Base-by-base conservation (phyloP, 2,888 invertebrate genomes). In the Cryptocephalus primarius region DNA sequence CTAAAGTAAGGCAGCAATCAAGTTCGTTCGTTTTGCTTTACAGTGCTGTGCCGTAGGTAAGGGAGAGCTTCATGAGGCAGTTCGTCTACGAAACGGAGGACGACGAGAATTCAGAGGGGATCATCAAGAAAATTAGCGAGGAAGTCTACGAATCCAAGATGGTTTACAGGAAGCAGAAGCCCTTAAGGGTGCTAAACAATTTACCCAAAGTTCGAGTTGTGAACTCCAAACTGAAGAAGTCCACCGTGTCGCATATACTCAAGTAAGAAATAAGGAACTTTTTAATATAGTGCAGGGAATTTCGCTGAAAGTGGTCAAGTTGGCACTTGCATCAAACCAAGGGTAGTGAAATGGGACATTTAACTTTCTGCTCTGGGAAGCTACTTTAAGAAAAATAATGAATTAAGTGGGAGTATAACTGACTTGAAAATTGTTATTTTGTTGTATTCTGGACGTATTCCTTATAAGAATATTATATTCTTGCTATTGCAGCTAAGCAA, bases 21-120 rank as follows among this genome's bases (percentile, higher is more conserved):
- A 22, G 22, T 22, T 22, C 3, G 2, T 22, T 22, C 22, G 22
- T 22, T 6, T 22, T 6, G 22, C 2, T 4, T 22, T n/a, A n/a
- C n/a, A n/a, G n/a, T 22, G 22, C 6, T 22, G 8, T 34, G 43
- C 59, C 56, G 45, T 52, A 86, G 82, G 88, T 94, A 3, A 81
- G 99, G 38, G 99, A 99, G 69, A 97, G 96, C 57, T 99, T 99
- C 69, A 96, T 99, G 89, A 80, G 95, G 8, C 95, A 96, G 69
- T 99, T 99, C 70, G 89, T 94, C 1, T 85, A 85, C 59, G 91
- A 91, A 64, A 82, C 86, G 45, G 89, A 89, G 62, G 85, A 83
- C 32, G 89, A 89, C 45, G 89, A 89, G 64, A 82, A 82, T 53
- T 70, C 72, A 32, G 79, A 77, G 40, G 73, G 71, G 42, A 70